These are phyloP conservation scores for Typhlichthys eigenmanni DNA, from an alignment of 2,797 vertebrate genomes.

Conservation along the genomic window DNA sequence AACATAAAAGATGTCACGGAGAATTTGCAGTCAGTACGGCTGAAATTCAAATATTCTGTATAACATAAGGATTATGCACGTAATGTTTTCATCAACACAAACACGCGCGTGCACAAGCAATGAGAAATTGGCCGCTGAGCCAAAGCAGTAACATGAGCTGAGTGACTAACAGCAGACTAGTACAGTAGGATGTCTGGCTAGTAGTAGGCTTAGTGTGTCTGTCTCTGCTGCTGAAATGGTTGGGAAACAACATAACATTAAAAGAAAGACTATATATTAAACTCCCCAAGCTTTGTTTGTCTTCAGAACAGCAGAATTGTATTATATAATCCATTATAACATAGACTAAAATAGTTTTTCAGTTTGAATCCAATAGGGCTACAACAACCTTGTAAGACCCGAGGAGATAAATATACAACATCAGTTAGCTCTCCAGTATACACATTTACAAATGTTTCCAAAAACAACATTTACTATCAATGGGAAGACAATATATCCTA, in stretches of 20 bases:
- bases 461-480: too few species aligned
- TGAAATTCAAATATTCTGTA: background rate
- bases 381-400: too few species aligned
- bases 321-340: too few species aligned
- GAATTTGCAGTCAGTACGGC: conserved; percentile 8
- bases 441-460: too few species aligned
- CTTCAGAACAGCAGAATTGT: background rate
- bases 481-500: too few species aligned
- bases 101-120: conserved; percentile 7
- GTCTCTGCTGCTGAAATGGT: background rate
- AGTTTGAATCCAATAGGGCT: background rate
- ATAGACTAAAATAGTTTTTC: too few species aligned
- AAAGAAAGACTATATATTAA: background rate
- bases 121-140: conserved; percentile 41
- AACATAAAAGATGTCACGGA: conserved; percentile 3
- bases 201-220: conserved; percentile 8
- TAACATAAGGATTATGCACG: too few species aligned
- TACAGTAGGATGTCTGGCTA: conserved; percentile 38
- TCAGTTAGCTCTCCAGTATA: too few species aligned
- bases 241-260: background rate
- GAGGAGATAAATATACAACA: too few species aligned
- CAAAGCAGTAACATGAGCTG: conserved; percentile 59
- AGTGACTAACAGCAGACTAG: conserved; percentile 45
- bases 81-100: background rate
- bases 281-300: background rate